Base-by-base conservation (phyloP, 1,140 invertebrate genomes). In the Nylanderia fulva region DNA sequence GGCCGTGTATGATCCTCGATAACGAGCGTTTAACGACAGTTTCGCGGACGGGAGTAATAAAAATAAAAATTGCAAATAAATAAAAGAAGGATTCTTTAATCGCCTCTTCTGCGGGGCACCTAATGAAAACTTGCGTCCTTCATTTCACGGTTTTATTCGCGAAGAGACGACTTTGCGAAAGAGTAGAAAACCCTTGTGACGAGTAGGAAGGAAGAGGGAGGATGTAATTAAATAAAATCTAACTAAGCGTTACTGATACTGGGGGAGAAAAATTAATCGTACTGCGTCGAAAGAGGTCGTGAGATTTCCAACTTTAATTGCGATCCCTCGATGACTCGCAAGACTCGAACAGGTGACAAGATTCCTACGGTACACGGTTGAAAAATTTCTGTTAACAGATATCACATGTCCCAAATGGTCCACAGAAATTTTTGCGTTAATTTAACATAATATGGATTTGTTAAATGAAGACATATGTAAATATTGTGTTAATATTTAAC, bases 241-340 rank as follows among this genome's bases (percentile, higher is more conserved):
- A 85, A 89, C 74, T 68, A 75, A 85, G 48, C 84, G 36, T 60
- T 45, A 84, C 76, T 72, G 77, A 84, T 72, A 82, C 56, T 15
- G 69, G 56, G 60, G 69, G 56, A 54, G 80, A 85, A 88, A 86
- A 86, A 90, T 90, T 90, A 90, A 90, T 89, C 85, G 86, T 83
- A 89, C 80, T 66, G 61, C 58, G 15, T 58, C 48, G 86, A 82
- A 86, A 87, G n/a, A n/a, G 56, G 11, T 56, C 54, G 33, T 42
- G 84, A 89, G 86, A 86, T 88, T 90, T 86, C 85, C 88, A 86
- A 60, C 84, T 89, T 90, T 89, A 89, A 90, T 90, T 88, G 82
- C 86, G 48, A 86, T 27, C 64, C 52, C n/a, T n/a, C 77, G 75
- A 87, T 87, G 58, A 84, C 52, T 84, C 56, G 63, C 18, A 63